Percentiles rank a stretch among this genome's conserved stretches.
Conservation (phyloP, 30 jellyfish, hydroid and myxozoan genomes). For the Turritopsis dohrnii region DNA sequence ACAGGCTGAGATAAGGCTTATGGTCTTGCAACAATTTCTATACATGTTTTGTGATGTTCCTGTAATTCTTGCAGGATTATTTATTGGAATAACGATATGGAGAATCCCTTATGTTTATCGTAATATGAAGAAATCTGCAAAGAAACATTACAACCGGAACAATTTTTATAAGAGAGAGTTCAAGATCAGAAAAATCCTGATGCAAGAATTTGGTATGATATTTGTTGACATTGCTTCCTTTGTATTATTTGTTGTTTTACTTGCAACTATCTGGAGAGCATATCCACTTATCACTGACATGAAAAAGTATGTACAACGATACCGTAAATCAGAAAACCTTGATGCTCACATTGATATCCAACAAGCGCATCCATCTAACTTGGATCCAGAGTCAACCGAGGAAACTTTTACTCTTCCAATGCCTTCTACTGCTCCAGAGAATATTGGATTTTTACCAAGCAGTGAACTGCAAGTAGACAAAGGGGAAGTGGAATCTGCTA, state of each 20-base stretch:
- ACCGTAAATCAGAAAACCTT: background rate
- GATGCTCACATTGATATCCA: background rate
- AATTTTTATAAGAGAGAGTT: constrained; percentile 29
- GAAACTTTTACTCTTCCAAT: background rate
- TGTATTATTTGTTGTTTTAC: constrained; percentile 29
- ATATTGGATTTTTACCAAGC: background rate
- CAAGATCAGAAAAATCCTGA: constrained; percentile 32
- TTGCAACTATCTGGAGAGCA: constrained; percentile 67
- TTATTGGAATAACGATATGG: constrained; percentile 54
- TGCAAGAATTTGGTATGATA: constrained; percentile 45
- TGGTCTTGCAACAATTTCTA: constrained; percentile 41
- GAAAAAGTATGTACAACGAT: constrained; percentile 19
- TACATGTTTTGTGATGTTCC: constrained; percentile 70
- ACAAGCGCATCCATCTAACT: background rate
- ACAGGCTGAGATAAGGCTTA: constrained; percentile 35
- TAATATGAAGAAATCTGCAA: constrained; percentile 23
- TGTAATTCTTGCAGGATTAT: constrained; percentile 37
- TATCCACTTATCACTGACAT: constrained; percentile 56
- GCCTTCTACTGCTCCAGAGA: background rate
- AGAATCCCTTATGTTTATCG: constrained; percentile 33
- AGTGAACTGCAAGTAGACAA: background rate
- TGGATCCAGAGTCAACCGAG: background rate
- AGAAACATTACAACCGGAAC: background rate
- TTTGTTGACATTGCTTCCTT: constrained; percentile 62
- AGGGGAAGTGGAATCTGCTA: background rate